A percentile compares a stretch with the other conserved stretches of the same genome.
phyloP scores from a whole-genome alignment of 2,113 vertebrate species.

The Agapornis roseicollis region DNA sequence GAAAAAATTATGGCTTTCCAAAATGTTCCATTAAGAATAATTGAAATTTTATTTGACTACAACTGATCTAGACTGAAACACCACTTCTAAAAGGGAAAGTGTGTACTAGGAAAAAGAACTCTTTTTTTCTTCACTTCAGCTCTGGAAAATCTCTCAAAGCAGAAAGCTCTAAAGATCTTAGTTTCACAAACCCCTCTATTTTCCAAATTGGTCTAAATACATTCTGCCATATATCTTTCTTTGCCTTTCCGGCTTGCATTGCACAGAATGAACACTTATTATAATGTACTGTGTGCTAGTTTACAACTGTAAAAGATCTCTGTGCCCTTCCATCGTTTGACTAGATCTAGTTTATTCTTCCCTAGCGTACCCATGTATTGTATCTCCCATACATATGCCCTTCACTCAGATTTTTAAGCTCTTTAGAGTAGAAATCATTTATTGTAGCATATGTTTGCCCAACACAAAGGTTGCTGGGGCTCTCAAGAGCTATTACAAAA shows the following conservation, averaged over 20 bases:
- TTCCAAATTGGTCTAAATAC: background rate
- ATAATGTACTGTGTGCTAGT: background rate
- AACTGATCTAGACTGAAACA: background rate
- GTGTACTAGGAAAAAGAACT: background rate
- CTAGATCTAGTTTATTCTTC: background rate
- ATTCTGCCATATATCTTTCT: background rate
- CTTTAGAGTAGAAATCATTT: background rate
- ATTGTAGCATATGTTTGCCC: background rate
- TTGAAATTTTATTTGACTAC: background rate
- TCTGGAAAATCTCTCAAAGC: background rate
- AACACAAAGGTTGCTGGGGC: background rate
- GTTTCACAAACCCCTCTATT: background rate
- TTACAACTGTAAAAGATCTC: background rate
- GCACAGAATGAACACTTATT: background rate
- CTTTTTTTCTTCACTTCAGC: background rate
- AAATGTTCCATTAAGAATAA: background rate
- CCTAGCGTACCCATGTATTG: background rate
- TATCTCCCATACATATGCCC: background rate
- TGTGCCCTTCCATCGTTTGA: background rate
- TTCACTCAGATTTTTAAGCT: background rate
- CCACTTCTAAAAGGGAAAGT: background rate
- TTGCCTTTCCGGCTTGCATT: background rate
- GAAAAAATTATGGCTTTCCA: background rate
- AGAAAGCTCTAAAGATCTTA: background rate
- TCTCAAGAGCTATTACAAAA: background rate